Percentiles rank a stretch among this genome's conserved stretches.
phyloP scores from a whole-genome alignment of 2,113 vertebrate species.

The Triplophysa dalaica region DNA sequence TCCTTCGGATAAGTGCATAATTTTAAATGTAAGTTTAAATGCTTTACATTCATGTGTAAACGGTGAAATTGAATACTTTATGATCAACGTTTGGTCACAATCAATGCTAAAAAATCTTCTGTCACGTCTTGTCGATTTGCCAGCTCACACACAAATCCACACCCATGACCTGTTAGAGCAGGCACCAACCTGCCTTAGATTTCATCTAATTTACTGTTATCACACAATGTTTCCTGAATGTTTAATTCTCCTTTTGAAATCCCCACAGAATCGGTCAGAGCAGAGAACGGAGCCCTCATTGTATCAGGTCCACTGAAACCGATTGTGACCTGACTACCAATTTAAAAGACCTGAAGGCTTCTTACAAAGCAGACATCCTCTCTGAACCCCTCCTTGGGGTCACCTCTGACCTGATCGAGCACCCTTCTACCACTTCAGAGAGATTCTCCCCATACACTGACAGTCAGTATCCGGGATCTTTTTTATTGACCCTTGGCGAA shows the following conservation, averaged over 20 bases:
- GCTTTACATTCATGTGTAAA: neutral
- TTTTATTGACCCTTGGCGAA: neutral
- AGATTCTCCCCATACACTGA: conserved; percentile 82
- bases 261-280: conserved; percentile 61
- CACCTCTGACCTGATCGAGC: conserved; percentile 62
- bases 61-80: neutral
- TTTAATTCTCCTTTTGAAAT: conserved; percentile 13
- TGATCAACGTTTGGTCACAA: neutral
- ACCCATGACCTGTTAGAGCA: conserved; percentile 45
- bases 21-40: neutral
- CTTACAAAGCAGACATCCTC: conserved; percentile 77
- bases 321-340: conserved; percentile 82
- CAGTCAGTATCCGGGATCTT: conserved; percentile 76
- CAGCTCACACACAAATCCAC: conserved; percentile 29
- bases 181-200: neutral
- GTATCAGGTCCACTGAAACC: conserved; percentile 66
- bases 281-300: conserved; percentile 67
- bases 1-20: no score
- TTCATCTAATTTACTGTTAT: neutral
- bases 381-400: conserved; percentile 49
- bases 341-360: conserved; percentile 64
- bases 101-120: neutral
- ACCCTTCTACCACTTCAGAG: conserved; percentile 64
- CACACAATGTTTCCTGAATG: neutral
- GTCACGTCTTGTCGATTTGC: neutral